Conservation (phyloP, 2,888 invertebrate species). For the Chrysolina americana region DNA sequence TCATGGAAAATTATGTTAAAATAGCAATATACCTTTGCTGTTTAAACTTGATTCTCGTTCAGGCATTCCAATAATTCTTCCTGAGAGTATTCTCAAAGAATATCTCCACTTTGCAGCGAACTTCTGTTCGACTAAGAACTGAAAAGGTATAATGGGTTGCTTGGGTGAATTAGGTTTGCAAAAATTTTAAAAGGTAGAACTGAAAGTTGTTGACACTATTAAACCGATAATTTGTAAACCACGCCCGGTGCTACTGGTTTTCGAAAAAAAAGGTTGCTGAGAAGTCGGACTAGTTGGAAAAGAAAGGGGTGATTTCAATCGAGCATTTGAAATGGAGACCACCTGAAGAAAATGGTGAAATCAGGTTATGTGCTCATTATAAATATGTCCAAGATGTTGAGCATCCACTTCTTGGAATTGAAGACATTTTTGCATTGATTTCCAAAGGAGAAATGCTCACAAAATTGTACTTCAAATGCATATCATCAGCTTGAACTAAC, state of each 20-base stretch:
- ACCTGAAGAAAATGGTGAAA: too few species aligned
- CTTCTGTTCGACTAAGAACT: not conserved
- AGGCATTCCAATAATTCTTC: too few species aligned
- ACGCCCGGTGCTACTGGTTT: constrained; percentile 33
- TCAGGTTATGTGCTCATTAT: too few species aligned
- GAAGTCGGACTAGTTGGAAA: constrained; percentile 23
- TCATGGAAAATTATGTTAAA: constrained; percentile 19
- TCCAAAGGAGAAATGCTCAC: constrained; percentile 35
- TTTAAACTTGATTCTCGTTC: not conserved
- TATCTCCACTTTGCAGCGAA: not conserved
- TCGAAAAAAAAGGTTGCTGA: constrained; percentile 19
- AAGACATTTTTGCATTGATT: constrained; percentile 31
- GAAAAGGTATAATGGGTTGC: constrained; percentile 18
- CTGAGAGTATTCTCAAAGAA: too few species aligned
- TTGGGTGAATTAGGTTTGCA: constrained; percentile 20
- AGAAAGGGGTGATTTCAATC: not conserved
- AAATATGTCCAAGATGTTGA: constrained; percentile 27
- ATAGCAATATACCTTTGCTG: constrained; percentile 4
- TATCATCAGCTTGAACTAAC: constrained; percentile 30
- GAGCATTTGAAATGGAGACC: too few species aligned
- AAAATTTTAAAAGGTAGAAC: constrained; percentile 24
- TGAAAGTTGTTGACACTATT: constrained; percentile 23
- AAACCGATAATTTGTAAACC: constrained; percentile 36
- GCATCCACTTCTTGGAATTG: constrained; percentile 33
- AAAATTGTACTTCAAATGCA: constrained; percentile 31